These are phyloP conservation scores for Drosophila parthenogenetica DNA, from an alignment of 2,888 invertebrate species.

Conservation along the genomic window DNA sequence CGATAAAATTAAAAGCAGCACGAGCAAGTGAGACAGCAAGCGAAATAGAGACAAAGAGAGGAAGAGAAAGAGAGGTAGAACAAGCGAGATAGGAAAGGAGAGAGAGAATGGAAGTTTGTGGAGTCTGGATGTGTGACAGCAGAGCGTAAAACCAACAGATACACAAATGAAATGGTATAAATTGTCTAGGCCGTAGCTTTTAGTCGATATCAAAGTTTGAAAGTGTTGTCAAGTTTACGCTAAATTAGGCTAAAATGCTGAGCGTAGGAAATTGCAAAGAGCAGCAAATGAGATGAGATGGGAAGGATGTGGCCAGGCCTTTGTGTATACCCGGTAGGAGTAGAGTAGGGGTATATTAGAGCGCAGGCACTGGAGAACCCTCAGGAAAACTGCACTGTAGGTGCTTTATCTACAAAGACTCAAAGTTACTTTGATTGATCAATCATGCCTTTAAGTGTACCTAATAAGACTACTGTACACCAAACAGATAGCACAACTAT, in stretches of 20 bases:
- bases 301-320: neutral
- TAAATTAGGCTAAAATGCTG: constrained; percentile 75
- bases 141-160: constrained; percentile 40
- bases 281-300: neutral
- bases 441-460: no score
- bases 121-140: constrained; percentile 32
- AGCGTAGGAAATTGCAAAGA: constrained; percentile 23
- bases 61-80: constrained; percentile 1
- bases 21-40: constrained; percentile 11
- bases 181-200: constrained; percentile 43
- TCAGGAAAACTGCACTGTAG: no score
- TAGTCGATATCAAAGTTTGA: constrained; percentile 30
- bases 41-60: constrained; percentile 9
- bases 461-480: no score
- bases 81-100: neutral
- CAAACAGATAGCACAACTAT: neutral
- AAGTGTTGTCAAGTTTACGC: constrained; percentile 77
- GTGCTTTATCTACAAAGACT: no score
- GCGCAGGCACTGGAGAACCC: neutral
- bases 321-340: neutral
- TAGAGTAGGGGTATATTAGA: neutral
- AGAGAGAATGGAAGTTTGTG: constrained; percentile 1
- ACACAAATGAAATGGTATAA: constrained; percentile 40
- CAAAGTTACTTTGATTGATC: no score
- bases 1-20: constrained; percentile 68